Evolutionary conservation across 2,888 invertebrate species (phyloP), one percentile per base, ranked within the genome.

Genomic region (Tiliacea citrago): DNA sequence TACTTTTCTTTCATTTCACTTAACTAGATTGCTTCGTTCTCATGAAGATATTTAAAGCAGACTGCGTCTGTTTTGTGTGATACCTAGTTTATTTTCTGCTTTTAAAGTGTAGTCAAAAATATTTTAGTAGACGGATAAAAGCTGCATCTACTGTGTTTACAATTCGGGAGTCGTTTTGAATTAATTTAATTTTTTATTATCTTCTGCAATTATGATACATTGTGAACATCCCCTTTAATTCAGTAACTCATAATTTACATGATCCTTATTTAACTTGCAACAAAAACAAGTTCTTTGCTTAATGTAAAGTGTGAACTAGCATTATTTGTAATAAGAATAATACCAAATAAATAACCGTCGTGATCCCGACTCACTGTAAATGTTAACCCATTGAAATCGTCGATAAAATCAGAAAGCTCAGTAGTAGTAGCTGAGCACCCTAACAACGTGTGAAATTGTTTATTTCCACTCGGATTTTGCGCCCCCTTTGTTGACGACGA

Each of bases 391-490:
- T 90, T 89, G 83, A 72, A 86, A 82, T 77, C 77, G 81, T 85
- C 89, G 94, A 94, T 94, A 93, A 93, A 89, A 95, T 95, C 94
- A 86, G 88, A 86, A 77, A 86, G 84, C 75, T 83, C 88, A 68
- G 84, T 57, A 69, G 68, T 58, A 45, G 16, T 24, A 16, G n/a
- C 79, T 81, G 77, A 68, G 82, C 62, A 58, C 87, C 90, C 90
- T 91, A 90, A 85, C 90, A 90, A 93, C 92, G 93, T 94, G 94
- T 94, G 93, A 93, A 94, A 94, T 93, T 93, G 93, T 94, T 93
- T 94, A 93, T 92, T 93, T 90, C 91, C 86, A 92, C 90, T 90
- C 88, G 89, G 92, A 93, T 93, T 93, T 91, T 90, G 86, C 91
- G 89, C 89, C 88, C 89, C 90, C 91, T 91, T 95, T 96, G 94